phyloP scores from a whole-genome alignment of 2,113 vertebrate genomes.

The Pelecanoides urinatrix region DNA sequence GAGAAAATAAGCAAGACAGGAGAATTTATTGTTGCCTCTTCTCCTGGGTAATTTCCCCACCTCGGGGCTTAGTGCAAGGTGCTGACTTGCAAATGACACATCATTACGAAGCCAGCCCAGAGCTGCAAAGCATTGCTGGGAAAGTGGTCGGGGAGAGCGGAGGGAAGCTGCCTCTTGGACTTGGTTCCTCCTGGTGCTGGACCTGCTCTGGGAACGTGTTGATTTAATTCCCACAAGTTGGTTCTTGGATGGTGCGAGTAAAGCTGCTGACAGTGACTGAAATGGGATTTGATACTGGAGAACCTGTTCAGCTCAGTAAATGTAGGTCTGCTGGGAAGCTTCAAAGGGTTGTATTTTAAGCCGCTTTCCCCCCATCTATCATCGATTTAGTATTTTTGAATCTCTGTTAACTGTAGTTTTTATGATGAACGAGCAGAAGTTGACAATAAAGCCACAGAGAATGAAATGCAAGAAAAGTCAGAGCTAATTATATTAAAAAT shows the following conservation, averaged over 20 bases:
- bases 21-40: constrained; percentile 41
- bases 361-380: constrained; percentile 3
- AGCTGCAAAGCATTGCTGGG: constrained; percentile 51
- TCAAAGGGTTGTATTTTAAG: constrained; percentile 43
- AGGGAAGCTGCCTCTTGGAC: constrained; percentile 31
- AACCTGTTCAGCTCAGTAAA: constrained; percentile 41
- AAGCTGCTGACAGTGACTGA: constrained; percentile 59
- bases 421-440: background rate
- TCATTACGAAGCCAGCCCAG: constrained; percentile 34
- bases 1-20: constrained; percentile 27
- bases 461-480: background rate
- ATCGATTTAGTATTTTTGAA: constrained; percentile 25
- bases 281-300: constrained; percentile 45
- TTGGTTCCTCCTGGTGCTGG: background rate
- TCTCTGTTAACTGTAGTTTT: constrained; percentile 13
- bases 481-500: constrained; percentile 26
- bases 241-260: constrained; percentile 32
- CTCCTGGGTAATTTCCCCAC: constrained; percentile 55
- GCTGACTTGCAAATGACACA: constrained; percentile 66
- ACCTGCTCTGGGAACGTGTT: constrained; percentile 14
- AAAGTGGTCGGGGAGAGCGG: background rate
- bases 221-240: constrained; percentile 55
- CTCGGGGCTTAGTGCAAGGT: constrained; percentile 47
- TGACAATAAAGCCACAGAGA: background rate
- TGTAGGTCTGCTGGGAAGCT: constrained; percentile 41